A percentile compares a stretch with the other conserved stretches of the same genome.
phyloP scores from a whole-genome alignment of 2,797 vertebrate genomes.

The Phoebastria nigripes region DNA sequence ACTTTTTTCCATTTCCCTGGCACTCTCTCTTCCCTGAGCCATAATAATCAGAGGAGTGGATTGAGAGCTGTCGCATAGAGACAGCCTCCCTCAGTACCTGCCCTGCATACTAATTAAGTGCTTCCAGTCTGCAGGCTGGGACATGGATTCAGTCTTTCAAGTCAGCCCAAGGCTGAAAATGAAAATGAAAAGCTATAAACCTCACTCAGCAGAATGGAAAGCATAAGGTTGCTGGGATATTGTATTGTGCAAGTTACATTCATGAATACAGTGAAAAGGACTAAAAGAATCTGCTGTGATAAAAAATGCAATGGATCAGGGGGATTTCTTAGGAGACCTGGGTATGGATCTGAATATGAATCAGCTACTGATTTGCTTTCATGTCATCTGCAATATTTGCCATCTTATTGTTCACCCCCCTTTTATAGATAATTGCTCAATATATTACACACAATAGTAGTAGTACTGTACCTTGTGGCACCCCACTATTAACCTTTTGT shows the following conservation, averaged over 20 bases:
- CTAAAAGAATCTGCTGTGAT: constrained; percentile 20
- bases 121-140: constrained; percentile 50
- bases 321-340: not conserved
- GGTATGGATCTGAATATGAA: not conserved
- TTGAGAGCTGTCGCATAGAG: constrained; percentile 70
- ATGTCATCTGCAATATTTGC: constrained; percentile 10
- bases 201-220: constrained; percentile 53
- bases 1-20: not conserved
- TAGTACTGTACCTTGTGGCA: not conserved
- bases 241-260: constrained; percentile 15
- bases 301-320: not conserved
- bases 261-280: constrained; percentile 31
- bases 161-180: constrained; percentile 62
- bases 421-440: constrained; percentile 26
- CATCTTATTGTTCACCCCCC: not conserved
- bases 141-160: constrained; percentile 52
- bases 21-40: constrained; percentile 6
- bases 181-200: constrained; percentile 58
- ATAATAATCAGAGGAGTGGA: constrained; percentile 70
- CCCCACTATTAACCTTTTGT: constrained; percentile 8
- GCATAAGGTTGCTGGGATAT: constrained; percentile 3
- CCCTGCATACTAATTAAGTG: constrained; percentile 70
- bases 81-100: constrained; percentile 70
- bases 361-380: constrained; percentile 2
- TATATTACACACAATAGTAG: not conserved